phyloP scores from a whole-genome alignment of 2,113 vertebrate genomes.

The Caloenas nicobarica region DNA sequence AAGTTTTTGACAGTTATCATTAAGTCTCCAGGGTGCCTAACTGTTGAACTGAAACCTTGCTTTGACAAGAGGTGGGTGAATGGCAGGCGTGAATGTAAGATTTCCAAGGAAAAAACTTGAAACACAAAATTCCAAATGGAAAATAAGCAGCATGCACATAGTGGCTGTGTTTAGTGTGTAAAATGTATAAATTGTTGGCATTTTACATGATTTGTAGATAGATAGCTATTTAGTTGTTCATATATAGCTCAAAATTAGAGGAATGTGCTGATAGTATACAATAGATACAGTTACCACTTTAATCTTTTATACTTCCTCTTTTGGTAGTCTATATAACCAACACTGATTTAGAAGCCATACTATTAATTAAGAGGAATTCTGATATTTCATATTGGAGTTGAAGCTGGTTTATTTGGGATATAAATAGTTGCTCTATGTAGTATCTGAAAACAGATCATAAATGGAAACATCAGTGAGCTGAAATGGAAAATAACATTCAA shows the following conservation, averaged over 20 bases:
- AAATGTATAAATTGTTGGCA: neutral
- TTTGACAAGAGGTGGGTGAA: constrained; percentile 48
- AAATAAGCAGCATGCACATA: neutral
- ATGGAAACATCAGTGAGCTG: neutral
- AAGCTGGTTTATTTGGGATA: neutral
- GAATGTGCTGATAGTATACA: neutral
- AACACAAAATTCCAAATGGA: neutral
- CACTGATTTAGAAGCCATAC: neutral
- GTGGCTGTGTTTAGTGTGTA: neutral
- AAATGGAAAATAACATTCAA: neutral
- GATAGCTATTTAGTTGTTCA: neutral
- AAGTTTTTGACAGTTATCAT: constrained; percentile 16
- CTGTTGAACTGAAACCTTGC: constrained; percentile 22
- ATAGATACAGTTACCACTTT: neutral
- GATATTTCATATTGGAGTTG: neutral
- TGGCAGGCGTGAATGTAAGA: neutral
- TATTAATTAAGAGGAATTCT: neutral
- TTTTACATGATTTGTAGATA: neutral
- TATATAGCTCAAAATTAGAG: neutral
- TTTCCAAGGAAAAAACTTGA: neutral
- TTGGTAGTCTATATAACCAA: neutral
- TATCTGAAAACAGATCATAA: neutral
- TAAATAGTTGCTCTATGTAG: neutral
- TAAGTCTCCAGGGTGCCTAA: neutral
- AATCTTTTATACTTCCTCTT: neutral